These are phyloP conservation scores for Caenorhabditis inopinata DNA, from an alignment of 1,140 invertebrate species.

Conservation along the genomic window DNA sequence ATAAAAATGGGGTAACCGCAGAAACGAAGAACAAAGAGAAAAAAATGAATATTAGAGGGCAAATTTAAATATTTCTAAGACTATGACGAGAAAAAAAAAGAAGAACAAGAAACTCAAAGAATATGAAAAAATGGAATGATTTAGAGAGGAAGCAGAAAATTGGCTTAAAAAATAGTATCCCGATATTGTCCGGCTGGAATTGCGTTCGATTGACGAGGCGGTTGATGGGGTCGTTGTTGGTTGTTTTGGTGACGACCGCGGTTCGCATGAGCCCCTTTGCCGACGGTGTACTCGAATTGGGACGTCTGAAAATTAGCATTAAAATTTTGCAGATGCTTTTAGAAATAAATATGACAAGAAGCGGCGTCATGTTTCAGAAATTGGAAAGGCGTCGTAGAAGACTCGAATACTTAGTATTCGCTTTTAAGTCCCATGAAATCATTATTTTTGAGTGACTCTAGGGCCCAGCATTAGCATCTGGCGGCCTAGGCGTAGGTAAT, in stretches of 20 bases:
- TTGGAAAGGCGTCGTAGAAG: no score
- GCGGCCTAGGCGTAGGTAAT: no score
- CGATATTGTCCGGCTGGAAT: slow-evolving; percentile 35
- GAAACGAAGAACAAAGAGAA: no score
- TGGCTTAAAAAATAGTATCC: slow-evolving; percentile 37
- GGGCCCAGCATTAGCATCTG: no score
- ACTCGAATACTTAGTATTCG: no score
- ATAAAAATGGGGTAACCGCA: no score
- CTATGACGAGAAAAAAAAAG: background rate
- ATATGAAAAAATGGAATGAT: background rate
- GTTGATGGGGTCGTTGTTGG: background rate
- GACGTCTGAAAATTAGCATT: slow-evolving; percentile 55
- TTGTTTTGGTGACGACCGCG: slow-evolving; percentile 47
- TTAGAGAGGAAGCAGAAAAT: background rate
- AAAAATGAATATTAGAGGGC: no score
- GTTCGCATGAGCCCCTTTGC: slow-evolving; percentile 59
- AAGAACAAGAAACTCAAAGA: background rate
- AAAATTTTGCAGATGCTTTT: background rate
- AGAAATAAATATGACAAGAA: background rate
- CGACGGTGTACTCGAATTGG: slow-evolving; percentile 62
- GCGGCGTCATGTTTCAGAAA: background rate
- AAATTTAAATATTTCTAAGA: background rate
- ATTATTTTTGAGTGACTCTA: no score
- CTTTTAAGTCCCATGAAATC: no score
- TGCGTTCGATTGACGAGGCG: slow-evolving; percentile 12